Base-by-base conservation (phyloP, 2,797 vertebrate species). In the Hydrocynus forskahlii region DNA sequence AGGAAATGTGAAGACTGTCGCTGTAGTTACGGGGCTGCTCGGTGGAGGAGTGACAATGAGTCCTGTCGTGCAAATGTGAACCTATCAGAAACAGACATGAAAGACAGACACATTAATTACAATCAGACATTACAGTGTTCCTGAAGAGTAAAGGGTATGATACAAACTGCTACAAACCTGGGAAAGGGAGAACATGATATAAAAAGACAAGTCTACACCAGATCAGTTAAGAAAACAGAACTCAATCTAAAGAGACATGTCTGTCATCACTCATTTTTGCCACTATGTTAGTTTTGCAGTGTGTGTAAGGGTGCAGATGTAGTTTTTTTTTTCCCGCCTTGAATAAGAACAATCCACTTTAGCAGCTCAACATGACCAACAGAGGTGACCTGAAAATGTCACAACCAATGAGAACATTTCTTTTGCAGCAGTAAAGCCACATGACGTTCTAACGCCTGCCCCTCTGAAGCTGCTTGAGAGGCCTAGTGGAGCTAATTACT, bases 11-110 rank as follows among this genome's bases (percentile, higher is more conserved):
- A 98, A 99, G 16, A 97, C 95, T 2, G 97, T 95, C 67, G 96
- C 96, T 59, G 97, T 96, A 76, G 97, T 97, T 91, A 99, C 96
- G 7, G 98, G 98, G 90, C 98, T 99, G 89, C 97, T 99, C 3
- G 97, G 97, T 75, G 98, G 97, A 16, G 97, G 97, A 81, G 98
- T 99, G 91, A 99, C 97, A 69, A 99, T 98, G 62, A 99, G 93
- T 83, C 97, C 98, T 0, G 96, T 94, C 88, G 98, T 99, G 92
- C 97, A 97, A 85, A 99, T 99, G 90, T 99, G 98, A 90, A 99
- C 98, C 97, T 99, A 93, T 78, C 64, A 81, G 81, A 81, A 45
- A 60, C 78, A 82, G 29, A 67, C 19, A 74, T 19, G 3, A 87
- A 88, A 67, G 25, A 84, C 80, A 86, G 67, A 75, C 81, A n/a